A percentile compares a stretch with the other conserved stretches of the same genome.
Conservation (phyloP, 2,113 vertebrate species). For the Theristicus caerulescens region DNA sequence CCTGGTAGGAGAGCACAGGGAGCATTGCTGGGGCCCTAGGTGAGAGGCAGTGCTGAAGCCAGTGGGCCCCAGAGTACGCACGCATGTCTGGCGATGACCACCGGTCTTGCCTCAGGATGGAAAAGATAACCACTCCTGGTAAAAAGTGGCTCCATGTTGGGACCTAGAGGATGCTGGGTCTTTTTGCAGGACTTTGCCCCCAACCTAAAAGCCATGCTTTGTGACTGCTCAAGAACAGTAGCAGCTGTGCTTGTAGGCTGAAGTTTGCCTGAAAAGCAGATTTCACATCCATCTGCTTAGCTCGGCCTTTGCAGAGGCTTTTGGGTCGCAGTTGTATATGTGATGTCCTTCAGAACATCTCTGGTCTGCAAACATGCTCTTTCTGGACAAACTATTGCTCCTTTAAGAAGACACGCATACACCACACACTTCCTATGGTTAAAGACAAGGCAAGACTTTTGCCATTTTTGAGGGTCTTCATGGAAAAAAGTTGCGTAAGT, state of each 20-base stretch:
- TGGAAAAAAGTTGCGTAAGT: conserved; percentile 41
- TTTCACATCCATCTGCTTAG: not conserved
- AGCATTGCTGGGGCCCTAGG: not conserved
- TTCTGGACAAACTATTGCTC: not conserved
- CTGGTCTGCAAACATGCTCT: not conserved
- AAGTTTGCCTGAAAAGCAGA: not conserved
- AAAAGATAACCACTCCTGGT: not conserved
- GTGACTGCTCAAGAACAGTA: not conserved
- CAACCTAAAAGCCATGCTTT: not conserved
- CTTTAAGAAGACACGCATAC: not conserved
- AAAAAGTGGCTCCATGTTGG: accelerated
- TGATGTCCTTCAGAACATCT: not conserved
- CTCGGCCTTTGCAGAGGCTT: not conserved
- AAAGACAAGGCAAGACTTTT: not conserved
- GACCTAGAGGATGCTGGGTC: not conserved
- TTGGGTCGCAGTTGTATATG: not conserved
- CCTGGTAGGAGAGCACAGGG: not conserved
- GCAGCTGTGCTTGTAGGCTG: not conserved
- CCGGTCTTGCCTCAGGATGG: accelerated
- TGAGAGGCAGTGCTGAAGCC: not conserved
- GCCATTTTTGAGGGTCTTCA: conserved; percentile 27
- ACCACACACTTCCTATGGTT: accelerated
- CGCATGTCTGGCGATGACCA: not conserved
- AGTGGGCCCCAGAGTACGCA: not conserved
- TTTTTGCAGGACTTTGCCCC: not conserved